phyloP scores from a whole-genome alignment of 1,140 invertebrate species.

The Metopolophium dirhodum region DNA sequence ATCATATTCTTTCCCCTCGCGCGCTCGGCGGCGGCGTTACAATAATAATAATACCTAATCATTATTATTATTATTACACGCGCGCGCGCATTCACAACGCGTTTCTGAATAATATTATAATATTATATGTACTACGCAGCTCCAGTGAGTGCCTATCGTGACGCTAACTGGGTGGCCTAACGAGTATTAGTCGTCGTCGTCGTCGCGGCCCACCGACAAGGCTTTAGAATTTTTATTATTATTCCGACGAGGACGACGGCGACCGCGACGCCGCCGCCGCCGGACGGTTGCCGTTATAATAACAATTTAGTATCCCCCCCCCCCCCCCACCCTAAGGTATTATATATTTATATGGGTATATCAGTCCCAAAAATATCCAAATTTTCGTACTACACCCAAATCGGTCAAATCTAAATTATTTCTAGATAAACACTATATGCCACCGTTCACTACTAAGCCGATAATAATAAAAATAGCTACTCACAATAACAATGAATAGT shows the following conservation, averaged over 20 bases:
- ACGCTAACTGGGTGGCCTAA: constrained; percentile 57
- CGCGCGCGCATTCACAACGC: neutral
- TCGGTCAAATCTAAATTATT: too few relatives aligned
- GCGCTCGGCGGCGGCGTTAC: neutral
- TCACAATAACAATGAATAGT: too few relatives aligned
- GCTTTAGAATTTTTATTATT: neutral
- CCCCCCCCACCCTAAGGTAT: too few relatives aligned
- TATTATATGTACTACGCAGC: neutral
- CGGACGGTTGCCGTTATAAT: neutral
- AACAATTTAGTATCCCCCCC: too few relatives aligned
- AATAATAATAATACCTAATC: constrained; percentile 7
- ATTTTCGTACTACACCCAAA: too few relatives aligned
- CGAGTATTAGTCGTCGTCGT: constrained; percentile 41
- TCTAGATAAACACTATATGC: too few relatives aligned
- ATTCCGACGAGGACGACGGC: neutral
- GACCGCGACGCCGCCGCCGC: neutral
- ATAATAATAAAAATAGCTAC: too few relatives aligned
- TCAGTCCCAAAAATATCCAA: too few relatives aligned
- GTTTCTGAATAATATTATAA: constrained; percentile 26
- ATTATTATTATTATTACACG: constrained; percentile 14
- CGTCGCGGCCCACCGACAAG: constrained; percentile 33
- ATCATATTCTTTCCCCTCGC: neutral
- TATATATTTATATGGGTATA: too few relatives aligned
- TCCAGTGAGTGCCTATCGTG: constrained; percentile 22
- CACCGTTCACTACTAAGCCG: too few relatives aligned